Conservation (phyloP, 2,888 invertebrate species). For the Caenorhabditis doughertyi region DNA sequence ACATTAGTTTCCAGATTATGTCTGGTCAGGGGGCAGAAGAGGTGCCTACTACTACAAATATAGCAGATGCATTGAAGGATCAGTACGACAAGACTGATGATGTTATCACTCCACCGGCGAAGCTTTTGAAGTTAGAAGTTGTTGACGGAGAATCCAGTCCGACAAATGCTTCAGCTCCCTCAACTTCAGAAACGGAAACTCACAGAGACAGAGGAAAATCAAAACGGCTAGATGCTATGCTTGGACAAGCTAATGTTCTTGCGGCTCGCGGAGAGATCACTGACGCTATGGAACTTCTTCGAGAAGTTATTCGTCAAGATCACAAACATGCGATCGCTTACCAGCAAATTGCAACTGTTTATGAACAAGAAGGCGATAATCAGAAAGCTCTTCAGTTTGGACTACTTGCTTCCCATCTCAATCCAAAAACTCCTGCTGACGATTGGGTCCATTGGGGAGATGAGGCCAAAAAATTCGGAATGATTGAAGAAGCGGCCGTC, state of each 20-base stretch:
- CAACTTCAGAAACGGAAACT: neutral
- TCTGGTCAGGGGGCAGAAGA: constrained; percentile 5
- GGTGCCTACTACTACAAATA: neutral
- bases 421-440: constrained; percentile 73
- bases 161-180: neutral
- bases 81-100: constrained; percentile 16
- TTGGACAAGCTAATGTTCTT: constrained; percentile 80
- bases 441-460: constrained; percentile 81
- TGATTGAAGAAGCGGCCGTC: constrained; percentile 78
- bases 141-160: neutral
- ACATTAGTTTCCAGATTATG: constrained; percentile 27
- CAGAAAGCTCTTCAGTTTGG: constrained; percentile 74
- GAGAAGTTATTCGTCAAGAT: constrained; percentile 77
- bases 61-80: constrained; percentile 24
- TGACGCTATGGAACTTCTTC: constrained; percentile 76
- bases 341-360: constrained; percentile 78
- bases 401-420: constrained; percentile 78
- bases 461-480: constrained; percentile 71
- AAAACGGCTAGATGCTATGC: constrained; percentile 75
- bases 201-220: constrained; percentile 35
- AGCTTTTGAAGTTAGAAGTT: constrained; percentile 30
- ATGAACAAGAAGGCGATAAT: constrained; percentile 73
- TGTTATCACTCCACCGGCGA: constrained; percentile 1
- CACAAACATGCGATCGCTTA: constrained; percentile 78
- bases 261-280: constrained; percentile 74